phyloP scores from a whole-genome alignment of 2,113 vertebrate genomes.

The Osmerus eperlanus region DNA sequence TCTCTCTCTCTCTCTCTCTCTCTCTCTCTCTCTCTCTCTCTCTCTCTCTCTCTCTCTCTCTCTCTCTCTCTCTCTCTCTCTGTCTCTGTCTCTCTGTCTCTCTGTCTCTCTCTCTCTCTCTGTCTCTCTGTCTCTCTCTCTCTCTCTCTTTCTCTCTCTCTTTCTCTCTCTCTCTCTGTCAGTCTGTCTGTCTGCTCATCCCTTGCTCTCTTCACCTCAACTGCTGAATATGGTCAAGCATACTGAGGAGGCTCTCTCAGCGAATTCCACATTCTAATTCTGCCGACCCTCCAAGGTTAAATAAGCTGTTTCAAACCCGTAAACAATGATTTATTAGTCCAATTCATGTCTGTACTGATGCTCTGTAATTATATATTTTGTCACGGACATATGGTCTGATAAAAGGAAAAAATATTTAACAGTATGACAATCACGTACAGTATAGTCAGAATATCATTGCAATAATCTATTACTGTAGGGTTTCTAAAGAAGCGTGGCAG shows the following conservation, averaged over 20 bases:
- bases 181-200: constrained; percentile 19
- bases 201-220: constrained; percentile 35
- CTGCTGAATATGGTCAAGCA: constrained; percentile 53
- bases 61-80: constrained; percentile 23
- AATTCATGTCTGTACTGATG: constrained; percentile 49
- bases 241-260: constrained; percentile 58
- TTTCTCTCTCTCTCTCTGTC: constrained; percentile 25
- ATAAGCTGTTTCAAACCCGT: constrained; percentile 59
- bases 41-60: constrained; percentile 11
- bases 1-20: background rate
- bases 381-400: constrained; percentile 13
- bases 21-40: constrained; percentile 33
- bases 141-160: constrained; percentile 29
- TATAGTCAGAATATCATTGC: no score
- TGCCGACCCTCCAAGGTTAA: constrained; percentile 64
- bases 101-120: constrained; percentile 8
- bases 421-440: background rate
- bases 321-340: constrained; percentile 64
- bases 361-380: constrained; percentile 49
- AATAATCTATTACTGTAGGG: no score
- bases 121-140: background rate
- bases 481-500: no score
- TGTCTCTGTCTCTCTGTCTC: constrained; percentile 22
- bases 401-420: constrained; percentile 30
- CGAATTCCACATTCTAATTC: constrained; percentile 64